These are phyloP conservation scores for Chloroceryle inda DNA, from an alignment of 2,797 vertebrate species.

Conservation along the genomic window DNA sequence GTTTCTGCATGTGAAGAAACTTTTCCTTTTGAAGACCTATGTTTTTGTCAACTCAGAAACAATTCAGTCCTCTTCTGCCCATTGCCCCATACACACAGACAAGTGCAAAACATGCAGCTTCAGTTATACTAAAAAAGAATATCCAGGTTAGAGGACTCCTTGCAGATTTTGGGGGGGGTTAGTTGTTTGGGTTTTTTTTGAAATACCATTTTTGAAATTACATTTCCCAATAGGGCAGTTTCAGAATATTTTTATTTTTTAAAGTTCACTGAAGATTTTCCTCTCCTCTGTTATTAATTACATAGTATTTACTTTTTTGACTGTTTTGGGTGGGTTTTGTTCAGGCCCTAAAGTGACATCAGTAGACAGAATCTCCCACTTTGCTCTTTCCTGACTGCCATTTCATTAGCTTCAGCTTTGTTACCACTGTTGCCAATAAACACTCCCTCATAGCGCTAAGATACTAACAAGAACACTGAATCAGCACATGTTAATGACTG, in stretches of 20 bases:
- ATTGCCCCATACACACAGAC: not conserved
- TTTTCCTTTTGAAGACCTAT: not conserved
- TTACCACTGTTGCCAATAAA: not conserved
- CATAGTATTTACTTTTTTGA: fast-evolving
- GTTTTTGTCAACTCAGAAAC: not conserved
- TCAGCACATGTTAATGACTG: not conserved
- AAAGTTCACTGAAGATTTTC: not conserved
- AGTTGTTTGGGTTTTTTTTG: not conserved
- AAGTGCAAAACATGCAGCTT: not conserved
- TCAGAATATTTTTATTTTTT: not conserved
- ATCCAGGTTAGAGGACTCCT: not conserved
- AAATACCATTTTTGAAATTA: not conserved
- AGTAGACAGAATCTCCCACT: not conserved
- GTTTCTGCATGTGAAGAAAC: not conserved
- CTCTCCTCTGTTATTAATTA: not conserved
- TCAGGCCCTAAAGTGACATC: not conserved
- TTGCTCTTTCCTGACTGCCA: not conserved
- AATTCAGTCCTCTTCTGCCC: not conserved
- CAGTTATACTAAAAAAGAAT: not conserved
- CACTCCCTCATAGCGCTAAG: not conserved
- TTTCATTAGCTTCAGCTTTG: not conserved
- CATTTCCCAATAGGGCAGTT: not conserved
- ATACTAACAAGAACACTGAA: not conserved
- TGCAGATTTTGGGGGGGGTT: not conserved
- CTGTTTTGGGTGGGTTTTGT: not conserved